Evolutionary conservation across 1,140 invertebrate genomes (phyloP), one percentile per base, ranked within the genome.

Genomic region (Brachionus paranguensis): DNA sequence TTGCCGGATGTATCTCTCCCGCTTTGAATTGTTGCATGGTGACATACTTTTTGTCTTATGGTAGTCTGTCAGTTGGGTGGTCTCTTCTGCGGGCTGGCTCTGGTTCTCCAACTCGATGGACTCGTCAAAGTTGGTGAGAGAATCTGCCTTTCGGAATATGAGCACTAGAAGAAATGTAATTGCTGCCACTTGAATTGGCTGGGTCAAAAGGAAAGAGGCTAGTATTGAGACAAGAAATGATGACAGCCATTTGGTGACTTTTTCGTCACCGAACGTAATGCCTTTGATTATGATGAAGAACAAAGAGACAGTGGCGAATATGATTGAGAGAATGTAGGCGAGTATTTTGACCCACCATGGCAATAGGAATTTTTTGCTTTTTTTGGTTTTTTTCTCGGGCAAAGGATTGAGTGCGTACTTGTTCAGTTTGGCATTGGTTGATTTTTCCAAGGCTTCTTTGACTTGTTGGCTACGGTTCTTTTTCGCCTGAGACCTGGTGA

Each of bases 241-340:
- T 1, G 90, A 89, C 2, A 92, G 89, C 91, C 91, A 92, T 86
- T 92, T 90, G 72, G 89, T 89, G 43, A 90, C 90, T 84, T 91
- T 91, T 27, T 90, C 88, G 79, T 92, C 91, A 33, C 91, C 90
- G 86, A 92, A 92, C 84, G 87, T 88, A 76, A 92, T 90, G 24
- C 91, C 91, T 85, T 91, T 91, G 45, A 91, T 90, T 85, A 90
- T 91, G 7, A 91, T 88, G 86, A 92, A 91, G 81, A 91, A 89
- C 0, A 89, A 87, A 0, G 89, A 89, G 0, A 89, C 87, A 14
- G 87, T 72, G 17, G 91, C 90, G 0, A 88, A 86, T 4, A 88
- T 12, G 74, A 89, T 86, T 7, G 90, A 87, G 7, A 92, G 55
- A 8, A 90, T 85, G 91, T 91, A 92, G 6, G 88, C 91, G 45